Evolutionary conservation across 2,113 vertebrate genomes (phyloP), one percentile per base, ranked within the genome.

Genomic region (Sorex fumeus): DNA sequence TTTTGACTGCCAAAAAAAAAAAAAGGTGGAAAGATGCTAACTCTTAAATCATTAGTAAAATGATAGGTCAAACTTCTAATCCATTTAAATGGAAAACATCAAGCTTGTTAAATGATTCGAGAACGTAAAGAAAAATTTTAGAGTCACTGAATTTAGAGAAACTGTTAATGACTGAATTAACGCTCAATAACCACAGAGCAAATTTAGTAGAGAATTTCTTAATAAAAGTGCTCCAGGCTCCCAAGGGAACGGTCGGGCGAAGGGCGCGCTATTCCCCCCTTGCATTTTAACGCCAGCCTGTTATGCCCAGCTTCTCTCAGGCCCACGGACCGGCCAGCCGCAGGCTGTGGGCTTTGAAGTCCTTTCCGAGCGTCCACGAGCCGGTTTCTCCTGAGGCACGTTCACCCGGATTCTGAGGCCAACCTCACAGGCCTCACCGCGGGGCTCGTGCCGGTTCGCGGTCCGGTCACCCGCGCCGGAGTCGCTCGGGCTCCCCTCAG

Each of bases 21-120:
- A 79, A 79, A 78, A 78, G 12, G 45, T 34, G n/a, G 25, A 57
- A 1, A 75, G 71, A 85, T 57, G 34, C 21, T 76, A 80, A 71
- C 62, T 70, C 75, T 80, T 43, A 9, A 75, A 75, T 71, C 36
- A 32, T 40, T 28, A 81, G 45, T 13, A 78, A 93, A 81, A 84
- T 0, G 13, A 36, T 53, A 67, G 11, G 36, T 87, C n/a, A 64
- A 76, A 77, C 57, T 71, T 94, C 9, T 87, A 94, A 89, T 36
- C 83, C 80, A 71, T 47, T 77, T n/a, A 50, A 84, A 66, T 8
- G 47, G 80, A 78, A 72, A 74, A 60, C 0, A 60, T 60, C 57
- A 60, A 60, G 21, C 57, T 60, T 60, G 57, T 67, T 57, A 72
- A 90, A 53, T 32, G 62, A n/a, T 67, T 60, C 70, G 45, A 76